phyloP scores from a whole-genome alignment of 2,113 vertebrate species.

The Furnarius figulus region DNA sequence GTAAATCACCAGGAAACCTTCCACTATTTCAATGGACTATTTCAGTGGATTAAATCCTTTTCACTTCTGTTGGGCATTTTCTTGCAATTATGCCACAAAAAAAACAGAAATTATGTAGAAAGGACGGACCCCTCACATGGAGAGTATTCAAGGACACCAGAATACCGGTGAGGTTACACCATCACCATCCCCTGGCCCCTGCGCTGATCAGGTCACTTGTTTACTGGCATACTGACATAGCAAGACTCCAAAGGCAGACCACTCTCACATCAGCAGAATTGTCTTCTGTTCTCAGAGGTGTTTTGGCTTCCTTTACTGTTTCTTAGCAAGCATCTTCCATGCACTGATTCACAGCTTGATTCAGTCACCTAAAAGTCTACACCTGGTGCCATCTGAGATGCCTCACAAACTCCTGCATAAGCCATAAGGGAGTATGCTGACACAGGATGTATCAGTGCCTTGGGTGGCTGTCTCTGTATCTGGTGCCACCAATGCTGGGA shows the following conservation, averaged over 20 bases:
- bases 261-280: not conserved
- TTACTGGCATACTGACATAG: not conserved
- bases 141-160: not conserved
- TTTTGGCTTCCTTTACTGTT: not conserved
- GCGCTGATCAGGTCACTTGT: not conserved
- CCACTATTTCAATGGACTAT: not conserved
- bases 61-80: not conserved
- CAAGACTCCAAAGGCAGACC: not conserved
- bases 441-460: not conserved
- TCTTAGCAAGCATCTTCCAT: not conserved
- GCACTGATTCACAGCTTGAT: not conserved
- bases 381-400: not conserved
- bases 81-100: not conserved
- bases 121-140: not conserved
- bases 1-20: not conserved
- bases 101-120: not conserved
- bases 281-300: not conserved
- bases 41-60: not conserved
- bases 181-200: not conserved
- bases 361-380: not conserved
- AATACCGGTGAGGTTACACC: not conserved
- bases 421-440: no score
- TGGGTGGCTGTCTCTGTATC: not conserved
- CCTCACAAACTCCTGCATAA: not conserved
- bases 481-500: not conserved